phyloP scores from a whole-genome alignment of 92 coral and sea anemone species.

The Heteractis magnifica region DNA sequence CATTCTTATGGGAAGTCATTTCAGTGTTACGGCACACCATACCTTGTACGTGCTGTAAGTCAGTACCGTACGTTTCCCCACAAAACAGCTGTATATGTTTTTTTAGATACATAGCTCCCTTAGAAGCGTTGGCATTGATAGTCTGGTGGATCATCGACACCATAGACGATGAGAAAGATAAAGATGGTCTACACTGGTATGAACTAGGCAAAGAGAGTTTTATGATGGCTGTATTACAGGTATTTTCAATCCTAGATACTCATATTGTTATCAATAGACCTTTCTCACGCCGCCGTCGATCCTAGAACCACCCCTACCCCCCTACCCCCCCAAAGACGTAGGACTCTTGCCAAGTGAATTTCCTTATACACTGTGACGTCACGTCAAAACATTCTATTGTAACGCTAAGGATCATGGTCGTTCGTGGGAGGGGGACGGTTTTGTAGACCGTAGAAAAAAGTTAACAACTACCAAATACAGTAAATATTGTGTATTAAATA shows the following conservation, averaged over 20 bases:
- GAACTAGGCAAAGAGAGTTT: conserved; percentile 53
- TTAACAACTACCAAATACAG: too few relatives aligned
- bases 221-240: conserved; percentile 71
- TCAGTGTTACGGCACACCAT: neutral
- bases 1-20: too few relatives aligned
- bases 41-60: neutral
- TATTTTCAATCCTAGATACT: neutral
- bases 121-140: conserved; percentile 52
- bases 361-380: too few relatives aligned
- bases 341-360: too few relatives aligned
- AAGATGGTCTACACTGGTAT: conserved; percentile 44
- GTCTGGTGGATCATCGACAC: conserved; percentile 61
- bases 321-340: too few relatives aligned
- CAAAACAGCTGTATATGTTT: neutral
- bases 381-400: too few relatives aligned
- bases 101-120: conserved; percentile 62
- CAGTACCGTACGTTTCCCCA: neutral
- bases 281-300: too few relatives aligned
- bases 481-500: too few relatives aligned
- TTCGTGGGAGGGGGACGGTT: neutral
- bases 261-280: too few relatives aligned
- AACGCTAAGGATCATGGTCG: neutral
- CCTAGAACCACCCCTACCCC: too few relatives aligned
- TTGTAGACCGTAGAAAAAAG: too few relatives aligned
- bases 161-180: conserved; percentile 13